Percentiles rank a stretch among this genome's conserved stretches.
phyloP scores from a whole-genome alignment of 2,113 vertebrate species.

The Myotis davidii region DNA sequence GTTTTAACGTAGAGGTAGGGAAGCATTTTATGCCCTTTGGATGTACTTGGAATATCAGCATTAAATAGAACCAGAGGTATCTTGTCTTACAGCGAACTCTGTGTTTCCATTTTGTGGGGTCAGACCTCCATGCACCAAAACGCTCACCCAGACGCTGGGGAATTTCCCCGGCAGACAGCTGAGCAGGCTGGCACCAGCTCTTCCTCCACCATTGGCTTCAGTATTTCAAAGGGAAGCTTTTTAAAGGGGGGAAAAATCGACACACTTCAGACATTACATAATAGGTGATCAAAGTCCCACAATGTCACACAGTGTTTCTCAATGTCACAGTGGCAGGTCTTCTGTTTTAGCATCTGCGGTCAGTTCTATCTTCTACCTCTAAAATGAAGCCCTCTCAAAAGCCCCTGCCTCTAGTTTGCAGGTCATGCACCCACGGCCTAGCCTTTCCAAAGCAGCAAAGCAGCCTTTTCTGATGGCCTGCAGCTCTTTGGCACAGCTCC shows the following conservation, averaged over 20 bases:
- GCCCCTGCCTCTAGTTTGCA: neutral
- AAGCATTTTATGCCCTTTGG: neutral
- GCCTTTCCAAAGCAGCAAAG: neutral
- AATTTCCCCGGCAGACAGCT: neutral
- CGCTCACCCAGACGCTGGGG: neutral
- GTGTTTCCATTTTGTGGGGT: neutral
- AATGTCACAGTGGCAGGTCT: neutral
- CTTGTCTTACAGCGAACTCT: neutral
- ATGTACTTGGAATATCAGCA: neutral
- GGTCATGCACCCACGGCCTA: neutral
- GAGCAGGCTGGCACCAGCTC: neutral
- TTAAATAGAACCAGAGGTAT: neutral
- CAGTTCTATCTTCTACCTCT: neutral
- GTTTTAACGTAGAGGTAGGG: neutral
- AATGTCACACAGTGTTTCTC: neutral
- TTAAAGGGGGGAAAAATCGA: neutral
- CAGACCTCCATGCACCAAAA: neutral
- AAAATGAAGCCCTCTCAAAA: neutral
- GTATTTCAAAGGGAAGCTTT: slow-evolving; percentile 12
- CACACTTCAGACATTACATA: neutral
- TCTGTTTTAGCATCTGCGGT: neutral
- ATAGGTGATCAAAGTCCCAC: neutral
- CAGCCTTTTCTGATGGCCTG: neutral
- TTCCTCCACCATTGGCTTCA: neutral
- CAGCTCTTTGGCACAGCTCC: neutral